These are phyloP conservation scores for Lacanobia wlatinum DNA, from an alignment of 2,888 invertebrate species.

Conservation along the genomic window DNA sequence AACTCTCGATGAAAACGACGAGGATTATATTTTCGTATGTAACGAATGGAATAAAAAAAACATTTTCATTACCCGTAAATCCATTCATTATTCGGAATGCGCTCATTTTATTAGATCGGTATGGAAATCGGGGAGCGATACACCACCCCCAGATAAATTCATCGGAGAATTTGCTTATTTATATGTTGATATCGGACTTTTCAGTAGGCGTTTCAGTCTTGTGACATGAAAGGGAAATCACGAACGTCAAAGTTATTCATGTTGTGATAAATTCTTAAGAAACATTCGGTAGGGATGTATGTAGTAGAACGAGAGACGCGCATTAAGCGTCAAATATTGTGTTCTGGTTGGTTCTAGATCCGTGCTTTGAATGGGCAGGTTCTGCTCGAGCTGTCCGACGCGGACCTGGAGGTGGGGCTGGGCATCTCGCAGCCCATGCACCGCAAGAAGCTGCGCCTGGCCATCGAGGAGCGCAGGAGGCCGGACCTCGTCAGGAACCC, in stretches of 20 bases:
- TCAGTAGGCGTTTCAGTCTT: constrained; percentile 46
- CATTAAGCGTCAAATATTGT: constrained; percentile 90
- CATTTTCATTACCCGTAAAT: constrained; percentile 76
- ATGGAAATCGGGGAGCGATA: constrained; percentile 81
- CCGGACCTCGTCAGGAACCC: constrained; percentile 97
- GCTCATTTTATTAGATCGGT: constrained; percentile 82
- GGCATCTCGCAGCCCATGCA: constrained; percentile 98
- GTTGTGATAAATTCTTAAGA: constrained; percentile 32
- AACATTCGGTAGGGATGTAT: constrained; percentile 54
- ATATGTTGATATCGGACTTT: constrained; percentile 70
- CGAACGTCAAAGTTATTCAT: constrained; percentile 44
- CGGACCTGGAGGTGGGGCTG: constrained; percentile 97
- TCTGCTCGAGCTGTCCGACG: constrained; percentile 97
- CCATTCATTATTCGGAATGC: constrained; percentile 79
- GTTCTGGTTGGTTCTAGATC: constrained; percentile 92
- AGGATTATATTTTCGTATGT: constrained; percentile 70
- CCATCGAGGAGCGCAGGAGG: constrained; percentile 97
- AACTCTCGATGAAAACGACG: constrained; percentile 60
- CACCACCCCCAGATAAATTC: constrained; percentile 77
- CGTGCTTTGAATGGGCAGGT: constrained; percentile 94
- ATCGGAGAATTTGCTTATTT: constrained; percentile 77
- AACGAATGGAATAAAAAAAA: constrained; percentile 74
- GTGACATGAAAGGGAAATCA: constrained; percentile 49
- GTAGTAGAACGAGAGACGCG: constrained; percentile 81
- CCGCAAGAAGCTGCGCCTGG: constrained; percentile 97